A percentile compares a stretch with the other conserved stretches of the same genome.
Evolutionary conservation across 2,888 invertebrate genomes (phyloP).

Genomic region (Melieria picta): DNA sequence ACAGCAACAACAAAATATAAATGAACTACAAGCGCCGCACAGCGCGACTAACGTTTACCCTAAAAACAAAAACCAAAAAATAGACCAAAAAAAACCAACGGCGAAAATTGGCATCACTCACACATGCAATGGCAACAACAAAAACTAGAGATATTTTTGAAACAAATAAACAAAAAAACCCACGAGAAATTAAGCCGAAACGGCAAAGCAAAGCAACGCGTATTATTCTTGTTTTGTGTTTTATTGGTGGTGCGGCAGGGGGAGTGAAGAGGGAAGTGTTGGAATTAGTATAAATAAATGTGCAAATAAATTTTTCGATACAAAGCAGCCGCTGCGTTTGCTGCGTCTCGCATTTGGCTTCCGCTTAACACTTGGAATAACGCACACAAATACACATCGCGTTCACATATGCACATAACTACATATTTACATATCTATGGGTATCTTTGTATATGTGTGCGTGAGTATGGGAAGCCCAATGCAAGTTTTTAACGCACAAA

Average conservation of each 20-base stretch:
- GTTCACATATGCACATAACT: background rate
- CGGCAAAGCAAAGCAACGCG: too few relatives aligned
- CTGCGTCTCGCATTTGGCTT: too few relatives aligned
- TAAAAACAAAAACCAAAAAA: too few relatives aligned
- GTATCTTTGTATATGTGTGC: conserved; percentile 12
- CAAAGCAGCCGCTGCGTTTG: conserved; percentile 4
- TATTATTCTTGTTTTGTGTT: too few relatives aligned
- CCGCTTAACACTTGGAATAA: background rate
- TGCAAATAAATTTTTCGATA: conserved; percentile 2
- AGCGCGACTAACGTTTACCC: too few relatives aligned
- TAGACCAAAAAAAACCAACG: background rate
- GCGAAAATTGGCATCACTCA: background rate
- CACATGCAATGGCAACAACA: conserved; percentile 26
- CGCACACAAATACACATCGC: background rate
- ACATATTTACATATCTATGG: background rate
- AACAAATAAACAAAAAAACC: too few relatives aligned
- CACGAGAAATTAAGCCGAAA: too few relatives aligned
- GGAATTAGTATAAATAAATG: background rate
- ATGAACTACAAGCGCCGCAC: background rate
- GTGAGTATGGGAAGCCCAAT: conserved; percentile 35
- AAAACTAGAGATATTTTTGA: background rate
- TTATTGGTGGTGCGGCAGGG: background rate
- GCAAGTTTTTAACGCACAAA: conserved; percentile 11
- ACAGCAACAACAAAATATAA: conserved; percentile 5
- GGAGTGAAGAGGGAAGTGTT: conserved; percentile 1